Evolutionary conservation across 2,797 vertebrate genomes (phyloP), one percentile per base, ranked within the genome.

Genomic region (Rhinella marina): DNA sequence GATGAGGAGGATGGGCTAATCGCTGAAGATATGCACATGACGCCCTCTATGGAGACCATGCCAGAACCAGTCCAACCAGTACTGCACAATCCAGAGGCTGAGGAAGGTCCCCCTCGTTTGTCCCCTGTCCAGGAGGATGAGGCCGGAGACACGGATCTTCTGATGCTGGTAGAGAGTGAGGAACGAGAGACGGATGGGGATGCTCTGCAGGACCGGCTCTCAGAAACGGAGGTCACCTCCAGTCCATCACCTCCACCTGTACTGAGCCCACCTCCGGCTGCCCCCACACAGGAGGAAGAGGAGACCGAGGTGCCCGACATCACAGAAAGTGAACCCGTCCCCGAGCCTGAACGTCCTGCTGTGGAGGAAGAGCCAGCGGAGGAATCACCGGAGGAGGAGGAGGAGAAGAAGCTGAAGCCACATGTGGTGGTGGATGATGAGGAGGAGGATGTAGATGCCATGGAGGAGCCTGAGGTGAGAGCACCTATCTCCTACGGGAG

Each of bases 151-250:
- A 89, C 88, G 0, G 88, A 50, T 0, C 83, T 89, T 16, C 73
- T 89, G 0, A 89, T 89, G 88, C 52, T 89, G 64, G 88, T 89
- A 5, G 88, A 89, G 70, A 86, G 79, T 5, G 88, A 89, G 29
- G 88, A 89, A 5, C 81, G 79, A 7, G 88, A 89, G 25, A 12
- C 19, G 1, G 8, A 21, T 1, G 52, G 7, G 13, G 84, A 86
- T 0, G 64, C 29, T 1, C 7, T 7, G 10, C 57, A 78, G 29
- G 88, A 83, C 21, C 0, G 29, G 6, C n/a, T 62, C 5, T 5
- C 32, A 3, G 88, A 89, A 2, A 27, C 48, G 0, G 88, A 89
- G 29, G 80, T 82, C 17, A 57, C 25, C 0, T 13, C 19, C n/a
- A 86, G 85, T 62, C 84, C 84, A 0, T 81, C 88, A 17, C 79